A percentile compares a stretch with the other conserved stretches of the same genome.
phyloP scores from a whole-genome alignment of 2,113 vertebrate genomes.

The Gambusia holbrooki region DNA sequence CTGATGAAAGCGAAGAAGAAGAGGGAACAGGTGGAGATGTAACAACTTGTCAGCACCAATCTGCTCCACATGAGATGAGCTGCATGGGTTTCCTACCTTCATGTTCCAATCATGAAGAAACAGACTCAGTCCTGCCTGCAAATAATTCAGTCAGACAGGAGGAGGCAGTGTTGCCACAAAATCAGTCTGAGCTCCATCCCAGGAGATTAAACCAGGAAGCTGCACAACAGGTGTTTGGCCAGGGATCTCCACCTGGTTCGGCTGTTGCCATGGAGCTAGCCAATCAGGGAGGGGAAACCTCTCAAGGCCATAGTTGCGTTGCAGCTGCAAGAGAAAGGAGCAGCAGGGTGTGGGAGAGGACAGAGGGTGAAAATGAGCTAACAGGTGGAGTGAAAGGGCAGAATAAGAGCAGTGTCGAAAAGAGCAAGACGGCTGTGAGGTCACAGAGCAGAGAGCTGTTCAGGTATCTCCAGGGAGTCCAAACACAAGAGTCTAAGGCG shows the following conservation, averaged over 20 bases:
- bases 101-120: conserved; percentile 1
- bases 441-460: conserved; percentile 17
- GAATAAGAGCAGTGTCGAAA: conserved; percentile 41
- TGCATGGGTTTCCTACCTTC: conserved; percentile 14
- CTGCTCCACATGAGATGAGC: conserved; percentile 26
- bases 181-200: conserved; percentile 15
- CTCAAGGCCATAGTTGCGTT: conserved; percentile 52
- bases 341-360: conserved; percentile 53
- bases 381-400: conserved; percentile 62
- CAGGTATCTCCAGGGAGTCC: conserved; percentile 17
- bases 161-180: conserved; percentile 57
- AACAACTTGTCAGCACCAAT: conserved; percentile 29
- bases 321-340: conserved; percentile 55
- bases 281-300: conserved; percentile 60
- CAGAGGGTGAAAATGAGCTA: conserved; percentile 54
- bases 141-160: conserved; percentile 54
- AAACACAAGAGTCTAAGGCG: conserved; percentile 12
- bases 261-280: conserved; percentile 69
- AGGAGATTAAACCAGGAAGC: conserved; percentile 71
- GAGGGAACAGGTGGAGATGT: conserved; percentile 40
- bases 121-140: conserved; percentile 11
- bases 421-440: conserved; percentile 18
- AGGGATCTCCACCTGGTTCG: conserved; percentile 74
- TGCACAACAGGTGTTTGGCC: conserved; percentile 77
- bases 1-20: conserved; percentile 52